Percentiles rank a stretch among this genome's conserved stretches.
phyloP scores from a whole-genome alignment of 2,888 invertebrate species.

The Euplagia quadripunctaria region DNA sequence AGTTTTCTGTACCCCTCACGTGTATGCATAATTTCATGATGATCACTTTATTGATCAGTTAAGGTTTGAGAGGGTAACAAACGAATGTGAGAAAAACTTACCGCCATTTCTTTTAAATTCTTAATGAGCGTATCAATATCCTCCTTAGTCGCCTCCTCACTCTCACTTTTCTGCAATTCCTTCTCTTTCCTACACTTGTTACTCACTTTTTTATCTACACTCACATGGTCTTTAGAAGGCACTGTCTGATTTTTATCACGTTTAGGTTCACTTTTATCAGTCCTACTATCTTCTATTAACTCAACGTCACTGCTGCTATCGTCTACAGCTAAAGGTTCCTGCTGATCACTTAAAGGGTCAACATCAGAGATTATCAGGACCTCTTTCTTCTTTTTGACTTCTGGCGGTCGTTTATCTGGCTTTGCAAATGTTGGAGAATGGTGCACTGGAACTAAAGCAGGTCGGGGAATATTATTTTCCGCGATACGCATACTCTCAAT shows the following conservation, averaged over 20 bases:
- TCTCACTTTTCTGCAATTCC: conserved; percentile 54
- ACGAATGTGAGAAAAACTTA: conserved; percentile 45
- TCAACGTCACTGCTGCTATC: conserved; percentile 86
- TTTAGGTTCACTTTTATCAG: conserved; percentile 69
- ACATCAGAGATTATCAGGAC: conserved; percentile 77
- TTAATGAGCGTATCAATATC: conserved; percentile 77
- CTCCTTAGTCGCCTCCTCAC: conserved; percentile 69
- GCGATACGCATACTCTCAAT: conserved; percentile 74
- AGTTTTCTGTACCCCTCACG: not conserved
- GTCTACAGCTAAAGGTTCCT: conserved; percentile 74
- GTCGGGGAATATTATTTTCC: conserved; percentile 79
- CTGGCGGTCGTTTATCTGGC: conserved; percentile 78
- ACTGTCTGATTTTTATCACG: conserved; percentile 69
- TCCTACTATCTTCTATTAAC: conserved; percentile 72
- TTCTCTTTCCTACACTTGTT: conserved; percentile 56
- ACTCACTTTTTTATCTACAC: conserved; percentile 60
- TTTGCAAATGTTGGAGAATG: conserved; percentile 82
- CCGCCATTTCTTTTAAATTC: conserved; percentile 80
- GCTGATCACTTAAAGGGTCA: conserved; percentile 73
- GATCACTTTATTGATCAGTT: not conserved
- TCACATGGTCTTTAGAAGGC: conserved; percentile 77
- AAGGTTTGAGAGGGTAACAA: not conserved
- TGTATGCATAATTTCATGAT: not conserved
- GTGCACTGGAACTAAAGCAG: conserved; percentile 73
- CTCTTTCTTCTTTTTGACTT: conserved; percentile 80